These are phyloP conservation scores for Lasioglossum malachurum DNA, from an alignment of 2,888 invertebrate species.

Conservation along the genomic window DNA sequence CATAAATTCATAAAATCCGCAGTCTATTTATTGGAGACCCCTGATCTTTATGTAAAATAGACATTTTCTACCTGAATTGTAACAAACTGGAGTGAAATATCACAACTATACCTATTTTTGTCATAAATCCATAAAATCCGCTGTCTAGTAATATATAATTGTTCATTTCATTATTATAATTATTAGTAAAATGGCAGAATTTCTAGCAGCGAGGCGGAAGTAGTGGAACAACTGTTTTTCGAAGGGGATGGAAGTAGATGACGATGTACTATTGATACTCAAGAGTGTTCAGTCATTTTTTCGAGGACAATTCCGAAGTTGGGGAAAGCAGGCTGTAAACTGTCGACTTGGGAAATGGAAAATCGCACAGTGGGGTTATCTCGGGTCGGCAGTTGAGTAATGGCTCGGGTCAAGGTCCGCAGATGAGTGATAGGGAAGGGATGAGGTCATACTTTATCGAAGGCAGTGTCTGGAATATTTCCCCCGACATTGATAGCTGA, in stretches of 20 bases:
- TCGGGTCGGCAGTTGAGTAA: neutral
- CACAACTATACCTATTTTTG: too few relatives aligned
- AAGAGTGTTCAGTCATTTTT: neutral
- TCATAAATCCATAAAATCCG: too few relatives aligned
- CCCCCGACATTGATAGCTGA: neutral
- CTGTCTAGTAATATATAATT: too few relatives aligned
- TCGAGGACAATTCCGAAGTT: neutral
- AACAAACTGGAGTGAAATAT: too few relatives aligned
- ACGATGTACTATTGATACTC: neutral
- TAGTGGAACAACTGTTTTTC: too few relatives aligned
- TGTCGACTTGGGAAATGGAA: neutral
- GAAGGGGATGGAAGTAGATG: neutral
- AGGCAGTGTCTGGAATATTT: neutral
- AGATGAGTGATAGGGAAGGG: neutral
- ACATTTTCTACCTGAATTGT: too few relatives aligned
- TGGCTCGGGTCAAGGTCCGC: neutral
- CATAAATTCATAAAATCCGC: too few relatives aligned
- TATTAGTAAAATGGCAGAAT: too few relatives aligned
- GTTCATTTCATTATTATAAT: too few relatives aligned
- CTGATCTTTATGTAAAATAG: too few relatives aligned
- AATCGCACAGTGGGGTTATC: slow-evolving; percentile 11
- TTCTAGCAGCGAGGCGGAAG: too few relatives aligned
- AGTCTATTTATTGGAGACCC: too few relatives aligned
- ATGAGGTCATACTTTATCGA: neutral
- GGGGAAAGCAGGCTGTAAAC: neutral